These are phyloP conservation scores for Crotalus viridis DNA, from an alignment of 2,113 vertebrate genomes.

Conservation along the genomic window DNA sequence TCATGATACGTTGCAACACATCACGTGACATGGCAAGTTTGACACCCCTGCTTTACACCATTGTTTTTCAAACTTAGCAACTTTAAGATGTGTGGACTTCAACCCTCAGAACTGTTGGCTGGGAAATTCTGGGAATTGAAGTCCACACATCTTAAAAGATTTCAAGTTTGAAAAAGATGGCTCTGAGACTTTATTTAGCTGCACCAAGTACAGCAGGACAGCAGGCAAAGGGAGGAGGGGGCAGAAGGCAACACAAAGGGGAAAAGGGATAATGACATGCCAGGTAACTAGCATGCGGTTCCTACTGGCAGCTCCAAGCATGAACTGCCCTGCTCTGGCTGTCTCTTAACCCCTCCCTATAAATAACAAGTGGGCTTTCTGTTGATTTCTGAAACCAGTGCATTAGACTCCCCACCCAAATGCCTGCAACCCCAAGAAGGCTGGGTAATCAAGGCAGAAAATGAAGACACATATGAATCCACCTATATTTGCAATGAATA, in stretches of 20 bases:
- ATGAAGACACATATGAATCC: neutral
- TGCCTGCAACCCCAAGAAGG: neutral
- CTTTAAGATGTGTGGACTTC: neutral
- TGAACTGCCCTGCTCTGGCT: slow-evolving; percentile 30
- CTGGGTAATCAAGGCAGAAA: neutral
- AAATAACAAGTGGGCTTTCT: neutral
- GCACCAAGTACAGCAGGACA: slow-evolving; percentile 14
- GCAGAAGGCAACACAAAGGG: slow-evolving; percentile 15
- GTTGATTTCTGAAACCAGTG: neutral
- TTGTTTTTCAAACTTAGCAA: neutral
- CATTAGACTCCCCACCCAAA: neutral
- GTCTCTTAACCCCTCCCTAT: slow-evolving; percentile 12
- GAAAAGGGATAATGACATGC: neutral
- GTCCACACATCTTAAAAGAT: neutral
- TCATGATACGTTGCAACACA: too few species aligned
- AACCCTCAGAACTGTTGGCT: neutral
- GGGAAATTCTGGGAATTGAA: neutral
- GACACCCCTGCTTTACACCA: too few species aligned
- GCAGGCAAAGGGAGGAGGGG: slow-evolving; percentile 29
- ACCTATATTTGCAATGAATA: neutral
- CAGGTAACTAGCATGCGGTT: slow-evolving; percentile 33
- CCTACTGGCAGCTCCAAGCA: slow-evolving; percentile 23
- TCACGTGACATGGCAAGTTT: too few species aligned
- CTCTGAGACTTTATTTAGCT: neutral
- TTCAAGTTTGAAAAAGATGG: neutral